Conservation (phyloP, 2,797 vertebrate genomes). For the Glyptemys insculpta region DNA sequence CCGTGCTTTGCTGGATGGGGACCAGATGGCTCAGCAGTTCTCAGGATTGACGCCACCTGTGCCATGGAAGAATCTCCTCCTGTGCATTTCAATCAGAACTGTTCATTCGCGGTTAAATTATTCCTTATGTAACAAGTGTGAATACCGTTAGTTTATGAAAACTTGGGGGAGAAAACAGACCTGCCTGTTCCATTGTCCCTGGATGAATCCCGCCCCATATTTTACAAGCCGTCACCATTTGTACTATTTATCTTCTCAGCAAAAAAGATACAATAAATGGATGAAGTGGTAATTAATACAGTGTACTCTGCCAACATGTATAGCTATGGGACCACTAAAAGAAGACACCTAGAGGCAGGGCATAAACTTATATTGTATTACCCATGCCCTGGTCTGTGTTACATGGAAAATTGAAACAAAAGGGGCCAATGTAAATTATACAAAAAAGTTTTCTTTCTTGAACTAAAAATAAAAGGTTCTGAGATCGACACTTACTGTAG, state of each 20-base stretch:
- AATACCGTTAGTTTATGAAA: constrained; percentile 47
- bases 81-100: neutral
- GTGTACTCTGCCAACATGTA: neutral
- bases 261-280: neutral
- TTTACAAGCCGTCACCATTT: constrained; percentile 40
- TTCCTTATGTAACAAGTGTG: constrained; percentile 25
- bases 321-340: neutral
- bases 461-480: constrained; percentile 14
- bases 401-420: neutral
- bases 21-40: constrained; percentile 24
- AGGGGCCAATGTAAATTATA: neutral
- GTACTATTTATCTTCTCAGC: neutral
- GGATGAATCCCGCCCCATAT: constrained; percentile 51
- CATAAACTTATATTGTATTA: neutral
- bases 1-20: constrained; percentile 26
- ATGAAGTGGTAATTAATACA: constrained; percentile 29
- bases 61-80: neutral
- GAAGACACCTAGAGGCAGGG: neutral
- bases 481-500: constrained; percentile 7
- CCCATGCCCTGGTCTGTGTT: neutral
- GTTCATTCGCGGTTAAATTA: constrained; percentile 13
- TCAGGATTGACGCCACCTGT: neutral
- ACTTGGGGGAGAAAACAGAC: constrained; percentile 42
- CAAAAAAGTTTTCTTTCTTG: neutral
- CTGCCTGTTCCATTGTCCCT: constrained; percentile 36